Conservation (phyloP, 2,888 invertebrate species). For the Catocala fraxini region DNA sequence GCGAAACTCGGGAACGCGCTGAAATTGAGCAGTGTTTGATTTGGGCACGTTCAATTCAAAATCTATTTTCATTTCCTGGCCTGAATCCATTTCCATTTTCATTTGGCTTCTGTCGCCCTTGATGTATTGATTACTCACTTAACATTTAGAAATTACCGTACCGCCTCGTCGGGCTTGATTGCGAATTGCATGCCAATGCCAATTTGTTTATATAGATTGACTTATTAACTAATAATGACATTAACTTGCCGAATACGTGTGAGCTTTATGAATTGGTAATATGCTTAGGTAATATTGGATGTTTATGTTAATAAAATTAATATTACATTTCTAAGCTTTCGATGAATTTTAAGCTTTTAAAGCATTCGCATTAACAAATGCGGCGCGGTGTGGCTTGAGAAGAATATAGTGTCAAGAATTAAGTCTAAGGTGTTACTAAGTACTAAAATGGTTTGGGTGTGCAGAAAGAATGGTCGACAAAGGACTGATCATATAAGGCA, state of each 20-base stretch:
- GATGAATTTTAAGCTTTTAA: too few species aligned
- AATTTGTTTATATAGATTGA: constrained; percentile 34
- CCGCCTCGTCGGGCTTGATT: constrained; percentile 41
- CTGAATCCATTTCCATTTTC: constrained; percentile 61
- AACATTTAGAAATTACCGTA: constrained; percentile 52
- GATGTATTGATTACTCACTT: constrained; percentile 62
- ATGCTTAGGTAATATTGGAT: too few species aligned
- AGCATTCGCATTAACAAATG: too few species aligned
- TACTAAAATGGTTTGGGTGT: too few species aligned
- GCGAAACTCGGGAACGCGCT: constrained; percentile 32
- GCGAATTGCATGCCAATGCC: constrained; percentile 41
- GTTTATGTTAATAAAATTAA: too few species aligned
- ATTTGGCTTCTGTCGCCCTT: constrained; percentile 56
- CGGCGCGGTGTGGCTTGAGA: too few species aligned
- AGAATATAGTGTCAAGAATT: too few species aligned
- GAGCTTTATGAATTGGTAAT: neutral
- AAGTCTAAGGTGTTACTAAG: too few species aligned
- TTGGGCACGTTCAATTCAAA: constrained; percentile 59
- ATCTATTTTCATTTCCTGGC: constrained; percentile 63
- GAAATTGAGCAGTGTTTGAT: constrained; percentile 56
- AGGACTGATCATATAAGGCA: too few species aligned
- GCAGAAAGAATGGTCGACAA: too few species aligned
- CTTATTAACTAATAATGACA: constrained; percentile 1
- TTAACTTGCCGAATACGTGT: neutral
- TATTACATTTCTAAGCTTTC: too few species aligned